A percentile compares a stretch with the other conserved stretches of the same genome.
Conservation (phyloP, 1,140 invertebrate genomes). For the Amyelois transitella region DNA sequence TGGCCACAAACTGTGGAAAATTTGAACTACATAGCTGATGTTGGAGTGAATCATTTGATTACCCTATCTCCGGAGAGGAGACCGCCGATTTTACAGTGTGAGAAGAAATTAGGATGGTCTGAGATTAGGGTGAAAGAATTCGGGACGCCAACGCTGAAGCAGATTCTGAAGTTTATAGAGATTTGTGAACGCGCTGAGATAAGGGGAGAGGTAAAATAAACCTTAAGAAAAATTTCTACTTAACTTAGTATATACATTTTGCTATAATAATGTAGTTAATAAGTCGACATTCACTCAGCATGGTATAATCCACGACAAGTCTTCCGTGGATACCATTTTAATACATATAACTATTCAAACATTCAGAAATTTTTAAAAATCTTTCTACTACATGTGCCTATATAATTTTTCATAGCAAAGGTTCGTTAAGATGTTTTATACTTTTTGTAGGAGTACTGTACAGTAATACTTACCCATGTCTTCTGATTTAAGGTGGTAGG, state of each 20-base stretch:
- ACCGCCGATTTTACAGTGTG: constrained; percentile 72
- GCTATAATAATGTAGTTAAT: no score
- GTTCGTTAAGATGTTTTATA: no score
- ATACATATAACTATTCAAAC: no score
- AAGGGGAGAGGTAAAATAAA: constrained; percentile 60
- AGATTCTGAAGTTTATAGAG: constrained; percentile 80
- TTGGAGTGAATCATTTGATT: constrained; percentile 75
- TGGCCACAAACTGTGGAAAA: constrained; percentile 77
- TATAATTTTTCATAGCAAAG: no score
- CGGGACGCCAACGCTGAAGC: constrained; percentile 77
- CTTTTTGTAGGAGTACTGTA: background rate
- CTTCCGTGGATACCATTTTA: no score
- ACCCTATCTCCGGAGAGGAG: constrained; percentile 78
- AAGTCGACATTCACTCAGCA: no score
- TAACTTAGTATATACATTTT: background rate
- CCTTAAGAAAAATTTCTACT: background rate
- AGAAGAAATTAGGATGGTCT: constrained; percentile 74
- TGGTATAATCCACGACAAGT: no score
- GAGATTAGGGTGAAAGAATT: constrained; percentile 80
- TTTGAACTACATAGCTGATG: constrained; percentile 76
- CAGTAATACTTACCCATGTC: no score
- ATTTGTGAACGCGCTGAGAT: constrained; percentile 74
- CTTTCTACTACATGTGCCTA: no score
- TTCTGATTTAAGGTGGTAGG: constrained; percentile 78
- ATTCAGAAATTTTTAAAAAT: no score